Evolutionary conservation across 2,797 vertebrate genomes (phyloP).

Genomic region (Chelon labrosus): DNA sequence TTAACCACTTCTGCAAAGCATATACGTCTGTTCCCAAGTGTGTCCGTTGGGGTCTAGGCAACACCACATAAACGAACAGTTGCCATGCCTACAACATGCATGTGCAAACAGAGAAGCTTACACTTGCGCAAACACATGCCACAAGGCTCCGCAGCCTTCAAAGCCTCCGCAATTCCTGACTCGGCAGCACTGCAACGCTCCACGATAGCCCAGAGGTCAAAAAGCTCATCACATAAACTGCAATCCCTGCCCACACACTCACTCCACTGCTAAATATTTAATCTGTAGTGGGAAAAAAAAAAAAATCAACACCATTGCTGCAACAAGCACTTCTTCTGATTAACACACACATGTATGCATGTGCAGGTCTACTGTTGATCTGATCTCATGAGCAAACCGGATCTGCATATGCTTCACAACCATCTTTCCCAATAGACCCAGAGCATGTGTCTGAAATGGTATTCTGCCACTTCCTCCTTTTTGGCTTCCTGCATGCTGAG

Average conservation of each 20-base stretch:
- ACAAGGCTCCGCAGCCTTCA: conserved; percentile 30
- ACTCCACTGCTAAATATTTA: conserved; percentile 68
- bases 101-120: conserved; percentile 52
- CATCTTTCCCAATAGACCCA: neutral
- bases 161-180: conserved; percentile 48
- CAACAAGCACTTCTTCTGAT: conserved; percentile 22
- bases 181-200: conserved; percentile 11
- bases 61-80: conserved; percentile 54
- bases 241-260: conserved; percentile 54
- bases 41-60: neutral
- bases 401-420: conserved; percentile 12
- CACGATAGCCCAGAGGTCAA: conserved; percentile 63
- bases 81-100: conserved; percentile 75
- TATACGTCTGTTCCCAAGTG: neutral
- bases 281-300: conserved; percentile 48
- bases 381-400: conserved; percentile 17
- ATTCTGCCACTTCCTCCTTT: conserved; percentile 30
- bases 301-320: conserved; percentile 46
- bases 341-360: conserved; percentile 17
- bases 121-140: conserved; percentile 40
- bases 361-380: neutral
- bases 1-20: neutral
- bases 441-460: conserved; percentile 13
- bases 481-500: conserved; percentile 10
- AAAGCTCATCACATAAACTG: conserved; percentile 43